These are phyloP conservation scores for Drosophila dives DNA, from an alignment of 2,888 invertebrate genomes.

Conservation along the genomic window DNA sequence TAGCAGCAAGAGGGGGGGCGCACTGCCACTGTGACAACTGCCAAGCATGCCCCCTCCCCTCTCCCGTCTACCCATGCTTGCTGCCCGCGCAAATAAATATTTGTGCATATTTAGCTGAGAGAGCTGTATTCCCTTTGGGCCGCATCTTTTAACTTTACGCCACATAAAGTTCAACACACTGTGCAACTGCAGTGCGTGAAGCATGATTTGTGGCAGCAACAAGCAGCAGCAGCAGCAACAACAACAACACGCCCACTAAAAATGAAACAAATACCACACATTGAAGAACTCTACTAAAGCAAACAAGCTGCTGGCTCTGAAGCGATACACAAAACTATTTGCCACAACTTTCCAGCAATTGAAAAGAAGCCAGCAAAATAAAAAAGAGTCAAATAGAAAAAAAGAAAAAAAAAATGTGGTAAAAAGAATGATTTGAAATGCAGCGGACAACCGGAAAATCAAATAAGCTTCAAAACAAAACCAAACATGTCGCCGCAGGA, in stretches of 20 bases:
- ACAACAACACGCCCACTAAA: slow-evolving; percentile 8
- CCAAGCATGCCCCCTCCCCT: slow-evolving; percentile 24
- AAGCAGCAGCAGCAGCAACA: slow-evolving; percentile 14
- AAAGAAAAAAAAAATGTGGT: background rate
- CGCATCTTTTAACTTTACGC: slow-evolving; percentile 16
- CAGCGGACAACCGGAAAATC: slow-evolving; percentile 65
- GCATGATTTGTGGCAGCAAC: slow-evolving; percentile 60
- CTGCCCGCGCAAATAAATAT: slow-evolving; percentile 70
- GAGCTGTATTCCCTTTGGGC: background rate
- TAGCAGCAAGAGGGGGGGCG: background rate
- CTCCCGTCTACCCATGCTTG: background rate
- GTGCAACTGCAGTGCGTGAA: slow-evolving; percentile 62
- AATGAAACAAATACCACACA: slow-evolving; percentile 30
- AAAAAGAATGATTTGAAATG: slow-evolving; percentile 19
- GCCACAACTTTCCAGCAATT: slow-evolving; percentile 70
- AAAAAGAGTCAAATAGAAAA: background rate
- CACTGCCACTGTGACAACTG: slow-evolving; percentile 42
- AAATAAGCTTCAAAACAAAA: slow-evolving; percentile 74
- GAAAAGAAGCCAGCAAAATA: slow-evolving; percentile 40
- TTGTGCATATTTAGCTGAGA: slow-evolving; percentile 72
- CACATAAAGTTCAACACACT: slow-evolving; percentile 72
- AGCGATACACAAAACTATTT: slow-evolving; percentile 66
- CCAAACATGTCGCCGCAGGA: slow-evolving; percentile 60
- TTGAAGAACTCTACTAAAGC: slow-evolving; percentile 50
- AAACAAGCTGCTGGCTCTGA: slow-evolving; percentile 68